phyloP scores from a whole-genome alignment of 1,140 invertebrate genomes.

The Euschistus heros region DNA sequence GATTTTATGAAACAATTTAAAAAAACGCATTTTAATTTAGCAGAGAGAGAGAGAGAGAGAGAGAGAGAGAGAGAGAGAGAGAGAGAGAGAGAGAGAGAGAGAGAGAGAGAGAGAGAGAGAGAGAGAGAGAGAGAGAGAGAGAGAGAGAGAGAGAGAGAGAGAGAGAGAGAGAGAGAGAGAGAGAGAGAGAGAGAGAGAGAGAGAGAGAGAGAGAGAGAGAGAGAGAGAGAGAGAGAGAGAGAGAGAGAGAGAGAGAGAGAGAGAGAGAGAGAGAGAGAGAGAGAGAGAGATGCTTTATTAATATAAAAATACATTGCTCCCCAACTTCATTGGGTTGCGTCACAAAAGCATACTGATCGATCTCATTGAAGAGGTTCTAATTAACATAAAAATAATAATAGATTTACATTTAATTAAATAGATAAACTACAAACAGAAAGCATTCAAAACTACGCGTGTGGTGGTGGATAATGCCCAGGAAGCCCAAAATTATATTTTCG shows the following conservation, averaged over 20 bases:
- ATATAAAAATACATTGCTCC: too few species aligned
- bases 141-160: conserved; percentile 14
- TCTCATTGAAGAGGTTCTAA: too few species aligned
- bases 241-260: conserved; percentile 14
- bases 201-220: conserved; percentile 14
- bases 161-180: conserved; percentile 14
- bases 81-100: conserved; percentile 14
- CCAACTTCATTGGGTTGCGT: too few species aligned
- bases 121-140: conserved; percentile 14
- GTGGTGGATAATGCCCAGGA: too few species aligned
- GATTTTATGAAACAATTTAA: too few species aligned
- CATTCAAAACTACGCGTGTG: too few species aligned
- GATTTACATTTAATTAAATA: too few species aligned
- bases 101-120: conserved; percentile 14
- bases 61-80: conserved; percentile 14
- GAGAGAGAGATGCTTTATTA: conserved; percentile 14
- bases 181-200: conserved; percentile 14
- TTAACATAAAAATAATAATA: too few species aligned
- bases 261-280: conserved; percentile 14
- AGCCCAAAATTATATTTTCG: too few species aligned
- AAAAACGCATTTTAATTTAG: too few species aligned
- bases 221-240: conserved; percentile 14
- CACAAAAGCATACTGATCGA: too few species aligned
- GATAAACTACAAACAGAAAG: too few species aligned
- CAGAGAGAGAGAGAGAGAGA: conserved; percentile 11